Base-by-base conservation (phyloP, 1,140 invertebrate genomes). In the Colletes gigas region DNA sequence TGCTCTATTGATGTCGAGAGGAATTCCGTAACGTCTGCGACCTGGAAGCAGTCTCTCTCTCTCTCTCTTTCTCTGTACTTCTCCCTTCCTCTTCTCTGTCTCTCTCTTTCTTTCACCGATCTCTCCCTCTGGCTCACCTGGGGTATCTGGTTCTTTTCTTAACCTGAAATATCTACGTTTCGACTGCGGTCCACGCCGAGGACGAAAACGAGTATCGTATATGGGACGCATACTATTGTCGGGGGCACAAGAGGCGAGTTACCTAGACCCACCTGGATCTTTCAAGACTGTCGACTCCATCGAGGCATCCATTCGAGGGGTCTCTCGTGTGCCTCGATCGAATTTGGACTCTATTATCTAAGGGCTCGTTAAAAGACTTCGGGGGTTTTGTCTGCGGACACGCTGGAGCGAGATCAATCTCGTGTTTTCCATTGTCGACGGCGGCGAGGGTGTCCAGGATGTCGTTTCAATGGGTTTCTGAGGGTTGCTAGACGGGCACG, bases 1-100 rank as follows among this genome's bases (percentile, higher is more conserved):
- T 83, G 70, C 76, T 87, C 87, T 83, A 88, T 89, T 87, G 88
- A 88, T 79, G 88, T 86, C 87, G 78, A 82, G 82, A 79, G 81
- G 83, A 88, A 88, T 84, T 88, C 82, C 88, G 80, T 86, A 83
- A 88, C 83, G 87, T 89, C 83, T 88, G 78, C 84, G 83, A 89
- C 74, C 67, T 78, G 70, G 67, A 73, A 84, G 73, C 63, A 52
- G 39, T 65, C 67, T 55, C 15, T 15, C 10, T 71, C 54, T 44
- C 68, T 54, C 52, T 60, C 44, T 54, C 67, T n/a, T n/a, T n/a
- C n/a, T 44, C 44, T 30, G 14, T 70, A 4, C 67, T 41, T 54
- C 52, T 10, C 65, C 76, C 41, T 68, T 14, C 76, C 12, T 59
- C 41, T 57, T 66, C 17, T 14, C 52, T 41, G 30, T 39, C 17